A percentile compares a stretch with the other conserved stretches of the same genome.
phyloP scores from a whole-genome alignment of 2,888 invertebrate species.

The Tinea pellionella region DNA sequence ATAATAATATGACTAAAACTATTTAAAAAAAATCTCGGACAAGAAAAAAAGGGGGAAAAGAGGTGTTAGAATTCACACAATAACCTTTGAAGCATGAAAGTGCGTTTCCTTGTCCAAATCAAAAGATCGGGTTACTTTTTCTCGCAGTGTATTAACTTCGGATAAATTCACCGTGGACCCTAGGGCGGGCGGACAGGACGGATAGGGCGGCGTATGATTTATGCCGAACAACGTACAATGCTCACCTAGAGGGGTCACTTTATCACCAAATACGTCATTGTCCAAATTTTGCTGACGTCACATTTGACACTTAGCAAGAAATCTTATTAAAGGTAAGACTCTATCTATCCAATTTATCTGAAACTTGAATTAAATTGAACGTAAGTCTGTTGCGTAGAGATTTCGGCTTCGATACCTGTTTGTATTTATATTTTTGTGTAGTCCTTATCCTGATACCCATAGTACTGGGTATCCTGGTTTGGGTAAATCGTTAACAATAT shows the following conservation, averaged over 20 bases:
- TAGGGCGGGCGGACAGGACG: slow-evolving; percentile 20
- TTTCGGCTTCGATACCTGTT: no score
- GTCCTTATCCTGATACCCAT: no score
- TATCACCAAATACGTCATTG: slow-evolving; percentile 15
- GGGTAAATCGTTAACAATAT: no score
- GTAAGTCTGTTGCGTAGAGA: neutral
- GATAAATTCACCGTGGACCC: slow-evolving; percentile 26
- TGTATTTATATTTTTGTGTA: no score
- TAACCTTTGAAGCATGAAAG: slow-evolving; percentile 20
- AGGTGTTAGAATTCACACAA: slow-evolving; percentile 2
- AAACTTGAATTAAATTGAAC: neutral
- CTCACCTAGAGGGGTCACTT: slow-evolving; percentile 10
- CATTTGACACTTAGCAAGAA: slow-evolving; percentile 15
- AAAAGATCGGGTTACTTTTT: slow-evolving; percentile 51
- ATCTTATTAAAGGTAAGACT: slow-evolving; percentile 15
- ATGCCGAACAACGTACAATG: slow-evolving; percentile 23
- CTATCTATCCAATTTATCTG: slow-evolving; percentile 16
- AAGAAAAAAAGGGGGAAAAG: neutral
- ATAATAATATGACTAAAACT: no score
- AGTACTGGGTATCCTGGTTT: no score
- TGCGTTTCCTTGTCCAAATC: slow-evolving; percentile 34
- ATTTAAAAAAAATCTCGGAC: neutral
- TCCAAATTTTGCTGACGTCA: slow-evolving; percentile 17
- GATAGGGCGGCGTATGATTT: slow-evolving; percentile 46
- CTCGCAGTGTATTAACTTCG: slow-evolving; percentile 59